Conservation (phyloP, 2,113 vertebrate species). For the Steatornis caripensis region DNA sequence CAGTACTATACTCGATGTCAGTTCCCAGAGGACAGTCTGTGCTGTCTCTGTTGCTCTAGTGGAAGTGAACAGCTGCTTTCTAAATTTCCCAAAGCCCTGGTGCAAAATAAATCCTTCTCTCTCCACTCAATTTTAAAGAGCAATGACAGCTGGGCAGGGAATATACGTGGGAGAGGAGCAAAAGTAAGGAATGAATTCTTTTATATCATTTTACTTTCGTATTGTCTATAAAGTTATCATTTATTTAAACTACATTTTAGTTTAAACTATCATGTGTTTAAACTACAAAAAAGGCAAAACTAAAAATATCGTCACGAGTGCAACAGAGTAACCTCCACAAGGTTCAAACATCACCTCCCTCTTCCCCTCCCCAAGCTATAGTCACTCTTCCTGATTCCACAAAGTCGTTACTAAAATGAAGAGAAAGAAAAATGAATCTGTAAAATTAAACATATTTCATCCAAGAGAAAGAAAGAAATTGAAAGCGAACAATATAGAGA, state of each 20-base stretch:
- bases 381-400: not conserved
- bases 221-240: not conserved
- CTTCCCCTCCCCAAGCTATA: accelerated
- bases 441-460: not conserved
- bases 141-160: not conserved
- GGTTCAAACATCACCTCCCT: not conserved
- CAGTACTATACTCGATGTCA: conserved; percentile 7
- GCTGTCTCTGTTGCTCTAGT: conserved; percentile 1
- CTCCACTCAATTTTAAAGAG: conserved; percentile 40
- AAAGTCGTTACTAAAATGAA: not conserved
- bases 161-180: not conserved
- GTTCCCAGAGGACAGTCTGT: conserved; percentile 35
- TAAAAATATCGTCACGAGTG: not conserved
- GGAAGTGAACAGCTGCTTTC: conserved; percentile 57
- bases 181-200: not conserved
- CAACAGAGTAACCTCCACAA: not conserved
- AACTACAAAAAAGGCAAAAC: not conserved
- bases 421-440: not conserved
- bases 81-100: conserved; percentile 42
- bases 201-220: not conserved
- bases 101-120: conserved; percentile 49
- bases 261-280: too few relatives aligned
- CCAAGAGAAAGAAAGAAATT: not conserved
- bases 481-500: not conserved
- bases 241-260: too few relatives aligned